Base-by-base conservation (phyloP, 2,888 invertebrate genomes). In the Actias luna region DNA sequence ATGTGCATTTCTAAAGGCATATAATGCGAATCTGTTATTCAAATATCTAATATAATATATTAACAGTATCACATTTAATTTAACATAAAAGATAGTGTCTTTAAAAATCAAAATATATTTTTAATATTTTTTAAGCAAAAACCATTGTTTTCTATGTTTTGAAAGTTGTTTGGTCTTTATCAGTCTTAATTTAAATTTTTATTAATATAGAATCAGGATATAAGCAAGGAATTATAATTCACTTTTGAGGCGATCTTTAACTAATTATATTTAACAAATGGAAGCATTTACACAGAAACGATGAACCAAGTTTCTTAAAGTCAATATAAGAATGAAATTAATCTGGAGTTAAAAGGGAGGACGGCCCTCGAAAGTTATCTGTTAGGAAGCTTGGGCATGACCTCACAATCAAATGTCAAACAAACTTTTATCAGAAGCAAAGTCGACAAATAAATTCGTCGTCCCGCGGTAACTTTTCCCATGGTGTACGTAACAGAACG, bases 361-460 rank as follows among this genome's bases (percentile, higher is more conserved):
- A 50, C 62, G 65, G 63, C 64, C 63, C 65, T 65, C 61, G 60
- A 67, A 69, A 73, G 62, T 72, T 72, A 71, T 88, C 87, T 81
- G 67, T 64, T 69, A 77, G 79, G 79, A 79, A 79, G 71, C 77
- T 71, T 69, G 75, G 76, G 85, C 82, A 83, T 85, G 89, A 86
- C 87, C 88, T 84, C 81, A 86, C 89, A 90, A 91, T 89, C 89
- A 88, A 87, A 89, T 82, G 87, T 85, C 89, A 86, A 88, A 88
- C 85, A 84, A 91, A 92, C 80, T 92, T 92, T 92, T 90, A 91
- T 91, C 91, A 83, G 84, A 50, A 79, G 75, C 75, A 77, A 90
- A 90, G 89, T 91, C 88, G 89, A 90, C 89, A 90, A 90, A 90
- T 92, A 91, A 91, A 90, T 89, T 84, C 85, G 75, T 77, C 78